A percentile compares a stretch with the other conserved stretches of the same genome.
Conservation (phyloP, 2,113 vertebrate species). For the Acrocephalus kingi region DNA sequence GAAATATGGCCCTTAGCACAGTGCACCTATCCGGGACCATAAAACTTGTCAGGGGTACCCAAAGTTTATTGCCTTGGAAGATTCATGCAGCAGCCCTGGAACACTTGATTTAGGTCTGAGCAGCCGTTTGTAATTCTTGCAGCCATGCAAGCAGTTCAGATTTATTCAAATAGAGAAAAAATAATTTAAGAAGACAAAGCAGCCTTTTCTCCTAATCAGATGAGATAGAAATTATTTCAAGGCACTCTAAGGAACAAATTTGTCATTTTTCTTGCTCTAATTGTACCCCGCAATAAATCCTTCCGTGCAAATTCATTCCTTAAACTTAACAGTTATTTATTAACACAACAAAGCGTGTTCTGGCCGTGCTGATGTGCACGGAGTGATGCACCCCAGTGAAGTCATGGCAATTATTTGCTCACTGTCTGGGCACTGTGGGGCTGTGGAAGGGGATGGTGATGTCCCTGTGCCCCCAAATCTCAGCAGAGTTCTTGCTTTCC, state of each 20-base stretch:
- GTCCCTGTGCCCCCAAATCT: accelerated
- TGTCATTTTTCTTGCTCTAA: slow-evolving; percentile 21
- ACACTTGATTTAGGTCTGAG: slow-evolving; percentile 49
- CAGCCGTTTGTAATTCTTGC: slow-evolving; percentile 37
- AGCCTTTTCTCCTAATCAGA: slow-evolving; percentile 33
- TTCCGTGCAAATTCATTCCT: background rate
- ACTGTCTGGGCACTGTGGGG: accelerated
- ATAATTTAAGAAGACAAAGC: slow-evolving; percentile 37
- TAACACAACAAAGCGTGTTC: background rate
- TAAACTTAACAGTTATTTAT: background rate
- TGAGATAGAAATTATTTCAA: slow-evolving; percentile 24
- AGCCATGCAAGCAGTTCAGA: background rate
- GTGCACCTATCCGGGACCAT: slow-evolving; percentile 9
- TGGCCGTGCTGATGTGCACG: background rate
- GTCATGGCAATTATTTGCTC: accelerated
- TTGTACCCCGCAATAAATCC: background rate
- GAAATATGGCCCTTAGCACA: slow-evolving; percentile 38
- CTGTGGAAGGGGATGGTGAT: accelerated
- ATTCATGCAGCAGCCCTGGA: slow-evolving; percentile 34
- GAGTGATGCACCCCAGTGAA: accelerated
- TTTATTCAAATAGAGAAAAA: slow-evolving; percentile 36
- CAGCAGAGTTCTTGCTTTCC: accelerated
- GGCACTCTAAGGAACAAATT: background rate
- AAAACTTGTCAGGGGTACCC: slow-evolving; percentile 60
- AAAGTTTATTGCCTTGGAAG: slow-evolving; percentile 57